These are phyloP conservation scores for Todiramphus saurophagus DNA, from an alignment of 2,113 vertebrate species.

Conservation along the genomic window DNA sequence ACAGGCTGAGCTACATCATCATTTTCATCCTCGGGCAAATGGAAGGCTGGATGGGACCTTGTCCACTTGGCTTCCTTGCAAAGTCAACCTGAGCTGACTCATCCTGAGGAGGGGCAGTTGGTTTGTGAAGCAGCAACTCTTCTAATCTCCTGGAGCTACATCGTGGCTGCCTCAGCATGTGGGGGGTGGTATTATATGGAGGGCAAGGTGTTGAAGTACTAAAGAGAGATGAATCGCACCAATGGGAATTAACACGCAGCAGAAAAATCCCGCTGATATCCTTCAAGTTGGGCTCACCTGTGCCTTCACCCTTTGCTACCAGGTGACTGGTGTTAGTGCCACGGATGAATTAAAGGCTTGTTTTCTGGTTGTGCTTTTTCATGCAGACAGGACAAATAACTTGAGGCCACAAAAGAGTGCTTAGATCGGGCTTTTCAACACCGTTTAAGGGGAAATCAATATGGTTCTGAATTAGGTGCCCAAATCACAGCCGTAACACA, in stretches of 20 bases:
- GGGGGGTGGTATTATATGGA: fast-evolving
- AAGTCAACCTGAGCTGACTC: not conserved
- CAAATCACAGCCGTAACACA: conserved; percentile 27
- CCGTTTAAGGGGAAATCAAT: conserved; percentile 22
- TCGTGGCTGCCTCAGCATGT: fast-evolving
- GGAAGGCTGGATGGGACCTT: not conserved
- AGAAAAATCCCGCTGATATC: not conserved
- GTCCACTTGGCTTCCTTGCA: not conserved
- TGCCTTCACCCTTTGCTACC: not conserved
- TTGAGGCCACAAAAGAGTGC: conserved; percentile 22
- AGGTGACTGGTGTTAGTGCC: not conserved
- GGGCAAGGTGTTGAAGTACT: not conserved
- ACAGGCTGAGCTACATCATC: not conserved
- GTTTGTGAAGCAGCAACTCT: not conserved
- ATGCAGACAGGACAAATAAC: conserved; percentile 41
- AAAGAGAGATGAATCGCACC: not conserved
- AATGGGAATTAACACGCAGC: not conserved
- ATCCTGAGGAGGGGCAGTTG: not conserved
- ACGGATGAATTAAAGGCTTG: not conserved
- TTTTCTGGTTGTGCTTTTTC: conserved; percentile 34
- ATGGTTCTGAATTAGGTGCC: not conserved
- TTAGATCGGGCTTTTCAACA: conserved; percentile 39
- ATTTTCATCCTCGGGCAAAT: not conserved
- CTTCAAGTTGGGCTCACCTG: not conserved
- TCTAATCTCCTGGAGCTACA: not conserved